Base-by-base conservation (phyloP, 2,888 invertebrate species). In the Rhagonycha fulva region DNA sequence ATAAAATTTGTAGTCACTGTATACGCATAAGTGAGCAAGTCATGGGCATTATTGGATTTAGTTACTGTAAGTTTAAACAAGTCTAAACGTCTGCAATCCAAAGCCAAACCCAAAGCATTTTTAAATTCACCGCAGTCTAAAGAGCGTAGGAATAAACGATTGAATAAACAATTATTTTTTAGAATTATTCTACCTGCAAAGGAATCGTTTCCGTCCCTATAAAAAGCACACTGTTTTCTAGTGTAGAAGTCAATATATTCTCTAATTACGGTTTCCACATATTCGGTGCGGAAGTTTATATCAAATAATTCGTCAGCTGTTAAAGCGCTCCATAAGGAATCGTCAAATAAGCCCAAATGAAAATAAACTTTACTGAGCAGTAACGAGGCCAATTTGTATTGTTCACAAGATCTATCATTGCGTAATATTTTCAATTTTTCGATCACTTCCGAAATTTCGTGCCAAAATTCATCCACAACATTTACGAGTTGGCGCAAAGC, bases 351-450 rank as follows among this genome's bases (percentile, higher is more conserved):
- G 32, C 98, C 98, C 80, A 99, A 90, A 88, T 99, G 98, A 87
- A 98, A 99, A 86, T 98, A 98, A 0, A 98, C 98, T 89, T 99
- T 99, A 82, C 98, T 99, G 5, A 98, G 98, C 4, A 99, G 97
- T 82, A 99, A 91, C 28, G 99, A 98, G 69, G 99, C 99, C 72
- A 98, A 89, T 85, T 98, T 94, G 84, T 96, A 95, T 85, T 98
- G 95, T 32, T 93, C 92, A 87, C 99, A 95, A 47, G 89, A 90
- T 85, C 95, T 93, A 85, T 98, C 97, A 89, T 99, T 99, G 85
- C 98, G 96, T 28, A 99, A 90, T 86, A 97, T 96, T 90, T 99
- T 99, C 93, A 99, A 98, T 89, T 98, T 98, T 85, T 96, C 96
- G 83, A 99, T 97, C 12, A 98, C 96, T 88, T 99, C 98, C 0